A percentile compares a stretch with the other conserved stretches of the same genome.
Conservation (phyloP, 2,888 invertebrate genomes). For the Dryobota labecula region DNA sequence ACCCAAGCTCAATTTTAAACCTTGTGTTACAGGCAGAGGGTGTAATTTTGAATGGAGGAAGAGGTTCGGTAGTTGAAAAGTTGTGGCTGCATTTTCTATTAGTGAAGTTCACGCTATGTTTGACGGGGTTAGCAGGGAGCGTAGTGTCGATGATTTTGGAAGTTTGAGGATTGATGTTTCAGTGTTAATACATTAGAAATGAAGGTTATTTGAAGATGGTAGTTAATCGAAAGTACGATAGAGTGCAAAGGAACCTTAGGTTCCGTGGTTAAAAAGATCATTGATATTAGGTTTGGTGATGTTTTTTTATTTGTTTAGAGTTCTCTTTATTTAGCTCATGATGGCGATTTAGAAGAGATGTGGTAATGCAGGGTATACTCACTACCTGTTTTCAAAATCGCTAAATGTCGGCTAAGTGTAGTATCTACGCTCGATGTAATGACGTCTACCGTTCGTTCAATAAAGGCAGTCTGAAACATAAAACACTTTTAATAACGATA, state of each 20-base stretch:
- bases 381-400: not conserved
- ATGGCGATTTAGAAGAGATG: not conserved
- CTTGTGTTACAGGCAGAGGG: not conserved
- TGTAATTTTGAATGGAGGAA: not conserved
- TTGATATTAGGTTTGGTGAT: not conserved
- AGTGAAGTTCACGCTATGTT: slow-evolving; percentile 24
- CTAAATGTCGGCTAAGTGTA: too few species aligned
- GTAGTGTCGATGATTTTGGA: slow-evolving; percentile 13
- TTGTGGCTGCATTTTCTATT: slow-evolving; percentile 43
- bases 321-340: not conserved
- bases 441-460: not conserved
- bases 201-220: not conserved
- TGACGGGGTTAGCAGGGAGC: slow-evolving; percentile 27
- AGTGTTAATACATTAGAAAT: not conserved
- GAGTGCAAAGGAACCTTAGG: not conserved
- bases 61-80: slow-evolving; percentile 39
- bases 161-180: not conserved
- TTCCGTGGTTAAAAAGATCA: slow-evolving; percentile 8
- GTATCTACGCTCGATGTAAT: not conserved
- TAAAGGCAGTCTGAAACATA: slow-evolving; percentile 12
- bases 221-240: not conserved
- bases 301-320: not conserved
- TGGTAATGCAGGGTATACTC: not conserved
- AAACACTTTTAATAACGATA: slow-evolving; percentile 10
- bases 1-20: not conserved